Conservation (phyloP, 2,113 vertebrate species). For the Tragelaphus buxtoni region DNA sequence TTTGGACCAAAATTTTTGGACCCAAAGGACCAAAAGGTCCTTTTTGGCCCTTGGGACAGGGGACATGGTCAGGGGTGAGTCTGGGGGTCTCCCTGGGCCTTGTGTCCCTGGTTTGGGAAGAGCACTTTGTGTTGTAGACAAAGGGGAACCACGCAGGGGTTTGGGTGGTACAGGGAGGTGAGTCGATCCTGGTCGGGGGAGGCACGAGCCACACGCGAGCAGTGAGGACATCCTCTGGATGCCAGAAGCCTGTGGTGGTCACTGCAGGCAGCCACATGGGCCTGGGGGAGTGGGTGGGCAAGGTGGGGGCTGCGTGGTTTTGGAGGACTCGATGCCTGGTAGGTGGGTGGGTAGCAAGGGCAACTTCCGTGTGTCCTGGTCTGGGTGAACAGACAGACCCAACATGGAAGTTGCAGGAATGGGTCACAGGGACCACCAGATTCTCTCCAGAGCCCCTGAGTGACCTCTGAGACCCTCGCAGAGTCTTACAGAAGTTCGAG, state of each 20-base stretch:
- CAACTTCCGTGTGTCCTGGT: accelerated
- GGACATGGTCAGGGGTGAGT: background rate
- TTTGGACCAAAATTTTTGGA: too few relatives aligned
- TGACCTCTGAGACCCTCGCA: accelerated
- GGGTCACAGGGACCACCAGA: accelerated
- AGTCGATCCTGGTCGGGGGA: accelerated
- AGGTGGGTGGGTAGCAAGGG: background rate
- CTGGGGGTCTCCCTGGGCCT: background rate
- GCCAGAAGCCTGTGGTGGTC: background rate
- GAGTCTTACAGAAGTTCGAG: background rate
- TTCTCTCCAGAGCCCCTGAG: background rate
- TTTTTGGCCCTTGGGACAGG: background rate
- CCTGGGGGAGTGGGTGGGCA: accelerated
- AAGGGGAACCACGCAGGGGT: accelerated
- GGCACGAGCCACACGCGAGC: background rate
- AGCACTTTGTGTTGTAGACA: too few relatives aligned
- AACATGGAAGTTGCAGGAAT: background rate
- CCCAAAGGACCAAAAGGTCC: too few relatives aligned
- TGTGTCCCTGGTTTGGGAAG: background rate
- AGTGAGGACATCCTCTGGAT: background rate
- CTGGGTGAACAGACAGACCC: background rate
- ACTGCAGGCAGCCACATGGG: background rate
- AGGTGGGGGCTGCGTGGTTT: background rate
- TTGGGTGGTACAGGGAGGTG: accelerated
- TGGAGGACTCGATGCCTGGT: background rate